Percentiles rank a stretch among this genome's conserved stretches.
phyloP scores from a whole-genome alignment of 2,797 vertebrate genomes.

The Heteromormyrus szaboi region DNA sequence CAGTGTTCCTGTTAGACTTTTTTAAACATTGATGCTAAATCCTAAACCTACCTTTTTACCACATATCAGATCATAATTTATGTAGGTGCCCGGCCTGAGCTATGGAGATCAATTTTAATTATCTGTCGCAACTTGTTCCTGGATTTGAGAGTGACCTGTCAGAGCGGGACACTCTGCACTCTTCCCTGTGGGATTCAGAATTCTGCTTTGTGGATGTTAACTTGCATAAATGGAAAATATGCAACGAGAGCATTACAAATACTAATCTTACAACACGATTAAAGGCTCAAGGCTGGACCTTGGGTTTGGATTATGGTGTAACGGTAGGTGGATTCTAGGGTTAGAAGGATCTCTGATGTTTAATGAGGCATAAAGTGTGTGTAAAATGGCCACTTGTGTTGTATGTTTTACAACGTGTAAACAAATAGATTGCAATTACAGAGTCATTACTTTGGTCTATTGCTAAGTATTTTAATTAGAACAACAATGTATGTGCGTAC shows the following conservation, averaged over 20 bases:
- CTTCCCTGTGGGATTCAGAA: neutral
- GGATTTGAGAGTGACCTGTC: neutral
- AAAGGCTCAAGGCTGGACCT: neutral
- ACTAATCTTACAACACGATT: neutral
- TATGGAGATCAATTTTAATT: neutral
- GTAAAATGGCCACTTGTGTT: slow-evolving; percentile 3
- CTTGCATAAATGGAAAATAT: neutral
- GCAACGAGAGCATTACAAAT: neutral
- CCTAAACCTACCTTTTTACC: neutral
- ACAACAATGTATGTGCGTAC: neutral
- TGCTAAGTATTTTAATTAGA: neutral
- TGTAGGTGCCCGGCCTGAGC: too few relatives aligned
- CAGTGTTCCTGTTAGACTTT: neutral
- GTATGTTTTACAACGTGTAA: neutral
- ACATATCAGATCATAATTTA: neutral
- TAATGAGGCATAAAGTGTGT: neutral
- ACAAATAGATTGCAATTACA: neutral
- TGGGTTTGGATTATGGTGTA: neutral
- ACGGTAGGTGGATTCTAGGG: neutral
- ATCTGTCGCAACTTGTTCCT: neutral
- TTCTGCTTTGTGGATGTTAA: neutral
- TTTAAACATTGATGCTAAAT: neutral
- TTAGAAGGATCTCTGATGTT: neutral
- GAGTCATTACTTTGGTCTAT: neutral
- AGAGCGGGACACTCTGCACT: neutral